Evolutionary conservation across 2,113 vertebrate species (phyloP), one percentile per base, ranked within the genome.

Genomic region (Haplochromis vanheusdeni): DNA sequence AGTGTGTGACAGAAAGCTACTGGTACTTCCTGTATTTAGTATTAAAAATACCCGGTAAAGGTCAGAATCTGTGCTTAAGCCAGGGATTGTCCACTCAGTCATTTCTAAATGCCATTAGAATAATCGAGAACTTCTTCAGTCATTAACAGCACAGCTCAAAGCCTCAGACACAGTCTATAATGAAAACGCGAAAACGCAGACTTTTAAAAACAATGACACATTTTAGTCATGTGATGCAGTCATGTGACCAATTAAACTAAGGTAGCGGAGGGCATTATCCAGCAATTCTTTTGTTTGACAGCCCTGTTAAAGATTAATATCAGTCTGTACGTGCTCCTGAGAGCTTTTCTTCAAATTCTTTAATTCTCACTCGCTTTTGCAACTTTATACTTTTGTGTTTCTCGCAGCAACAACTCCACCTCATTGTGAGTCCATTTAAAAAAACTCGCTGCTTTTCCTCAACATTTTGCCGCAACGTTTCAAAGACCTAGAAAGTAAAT

Each of bases 391-490:
- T 26, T 55, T 26, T 26, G 4, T 26, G 54, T 55, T 55, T 26
- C 54, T 55, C 11, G 1, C 54, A 55, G 54, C 54, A 55, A 55
- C 21, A 55, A 13, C 11, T 55, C 54, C 54, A 2, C 0, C 54
- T 55, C 54, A 26, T 26, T 55, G 54, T 55, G 1, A 5, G 54
- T 26, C 54, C 21, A 1, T 55, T 55, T 55, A 26, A 55, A 26
- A 26, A 7, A 55, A 1, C 21, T 23, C 1, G 1, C 0, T 54
- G 52, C 52, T 23, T 54, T 54, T 54, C 52, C 2, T 26, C 54
- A 0, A 54, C n/a, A 12, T 54, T 54, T 4, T 54, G 51, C n/a
- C n/a, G 9, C n/a, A 0, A 54, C 0, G 5, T 21, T 54, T 54
- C 3, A 54, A 54, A 21, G 51, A 54, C 1, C n/a, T 0, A 1